Conservation (phyloP, 2,113 vertebrate species). For the Bombycilla garrulus region DNA sequence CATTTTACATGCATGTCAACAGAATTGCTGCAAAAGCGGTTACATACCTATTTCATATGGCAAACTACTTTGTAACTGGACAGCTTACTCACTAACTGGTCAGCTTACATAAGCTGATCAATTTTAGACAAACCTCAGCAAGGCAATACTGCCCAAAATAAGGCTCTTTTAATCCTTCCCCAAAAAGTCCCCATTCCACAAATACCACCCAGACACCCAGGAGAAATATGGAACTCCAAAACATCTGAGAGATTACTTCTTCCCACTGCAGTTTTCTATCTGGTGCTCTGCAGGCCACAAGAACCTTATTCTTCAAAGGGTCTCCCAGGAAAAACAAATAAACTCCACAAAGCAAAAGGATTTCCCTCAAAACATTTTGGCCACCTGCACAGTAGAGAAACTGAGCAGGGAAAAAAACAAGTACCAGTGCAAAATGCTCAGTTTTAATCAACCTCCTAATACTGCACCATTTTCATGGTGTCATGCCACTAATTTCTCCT, state of each 20-base stretch:
- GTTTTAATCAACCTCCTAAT: not conserved
- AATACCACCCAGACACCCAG: not conserved
- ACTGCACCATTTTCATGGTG: not conserved
- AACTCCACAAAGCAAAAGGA: not conserved
- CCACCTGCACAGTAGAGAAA: not conserved
- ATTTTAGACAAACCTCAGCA: not conserved
- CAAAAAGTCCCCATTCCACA: not conserved
- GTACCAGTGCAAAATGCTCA: not conserved
- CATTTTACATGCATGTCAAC: not conserved
- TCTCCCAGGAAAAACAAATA: not conserved
- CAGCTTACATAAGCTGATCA: not conserved
- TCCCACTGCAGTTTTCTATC: not conserved
- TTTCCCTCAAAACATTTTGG: not conserved
- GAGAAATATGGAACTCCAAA: not conserved
- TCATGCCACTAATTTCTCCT: not conserved
- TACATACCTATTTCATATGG: not conserved
- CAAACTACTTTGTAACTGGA: not conserved
- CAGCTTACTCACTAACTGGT: not conserved
- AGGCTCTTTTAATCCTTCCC: not conserved
- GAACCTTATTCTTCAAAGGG: not conserved
- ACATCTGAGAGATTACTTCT: not conserved
- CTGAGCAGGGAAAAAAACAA: fast-evolving
- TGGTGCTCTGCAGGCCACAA: not conserved
- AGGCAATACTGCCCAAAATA: not conserved
- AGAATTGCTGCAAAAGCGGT: not conserved